These are phyloP conservation scores for Hippocampus zosterae DNA, from an alignment of 2,113 vertebrate genomes.

Conservation along the genomic window DNA sequence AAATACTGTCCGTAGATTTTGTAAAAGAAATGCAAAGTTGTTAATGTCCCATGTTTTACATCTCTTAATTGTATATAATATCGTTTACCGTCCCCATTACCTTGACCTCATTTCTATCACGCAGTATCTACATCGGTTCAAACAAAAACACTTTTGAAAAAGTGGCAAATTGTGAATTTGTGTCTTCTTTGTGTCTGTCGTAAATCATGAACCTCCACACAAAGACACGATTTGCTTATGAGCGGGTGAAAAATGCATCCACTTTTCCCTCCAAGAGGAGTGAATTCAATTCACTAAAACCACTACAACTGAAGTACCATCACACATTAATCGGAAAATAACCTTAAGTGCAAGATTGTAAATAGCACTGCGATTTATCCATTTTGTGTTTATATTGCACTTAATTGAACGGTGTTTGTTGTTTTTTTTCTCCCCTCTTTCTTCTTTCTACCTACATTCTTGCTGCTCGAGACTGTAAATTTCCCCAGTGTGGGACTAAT, in stretches of 20 bases:
- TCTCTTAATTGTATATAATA: too few species aligned
- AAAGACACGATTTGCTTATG: constrained; percentile 17
- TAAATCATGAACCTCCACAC: constrained; percentile 32
- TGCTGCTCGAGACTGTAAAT: too few species aligned
- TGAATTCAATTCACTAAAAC: neutral
- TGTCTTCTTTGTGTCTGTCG: constrained; percentile 3
- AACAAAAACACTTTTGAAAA: neutral
- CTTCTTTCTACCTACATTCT: too few species aligned
- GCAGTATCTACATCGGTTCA: too few species aligned
- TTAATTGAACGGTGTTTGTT: too few species aligned
- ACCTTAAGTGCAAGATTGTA: neutral
- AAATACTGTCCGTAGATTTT: neutral
- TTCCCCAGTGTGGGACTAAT: too few species aligned
- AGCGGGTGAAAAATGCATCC: constrained; percentile 53
- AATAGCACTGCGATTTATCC: too few species aligned
- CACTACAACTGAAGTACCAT: neutral
- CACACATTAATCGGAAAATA: neutral
- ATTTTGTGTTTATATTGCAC: too few species aligned
- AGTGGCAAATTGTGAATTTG: neutral
- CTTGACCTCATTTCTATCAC: too few species aligned
- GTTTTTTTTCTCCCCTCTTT: too few species aligned
- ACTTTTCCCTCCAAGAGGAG: constrained; percentile 25
- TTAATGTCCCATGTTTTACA: too few species aligned
- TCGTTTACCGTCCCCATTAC: too few species aligned
- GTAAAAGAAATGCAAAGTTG: neutral